Evolutionary conservation across 2,888 invertebrate species (phyloP), one percentile per base, ranked within the genome.

Genomic region (Bembecia ichneumoniformis): DNA sequence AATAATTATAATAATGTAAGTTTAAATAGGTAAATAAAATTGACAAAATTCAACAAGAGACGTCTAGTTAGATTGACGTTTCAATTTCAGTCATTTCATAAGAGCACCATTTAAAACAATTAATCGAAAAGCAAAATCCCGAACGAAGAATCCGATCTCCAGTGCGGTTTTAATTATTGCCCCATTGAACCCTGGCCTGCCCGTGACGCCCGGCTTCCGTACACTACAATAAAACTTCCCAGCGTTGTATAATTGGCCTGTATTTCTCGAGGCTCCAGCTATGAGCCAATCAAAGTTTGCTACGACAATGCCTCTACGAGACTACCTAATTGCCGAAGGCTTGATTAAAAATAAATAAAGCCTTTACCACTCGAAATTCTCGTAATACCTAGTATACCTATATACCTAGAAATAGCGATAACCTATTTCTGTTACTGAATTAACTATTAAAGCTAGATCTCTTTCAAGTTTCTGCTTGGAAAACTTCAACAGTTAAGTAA

Each of bases 141-240:
- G 55, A 62, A 58, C 66, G 60, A 68, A 71, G 77, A 70, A 76
- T 68, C 57, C 66, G 66, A 60, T 74, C 69, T 73, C 65, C 56
- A 63, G 62, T 64, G 73, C 70, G 78, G 78, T 80, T 82, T 80
- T 82, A 83, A 84, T 83, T 82, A 83, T 81, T 80, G 76, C 68
- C 64, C 73, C 64, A 79, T 81, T 77, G 77, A 81, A 61, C 65
- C 62, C 60, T 59, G 55, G 74, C 68, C 82, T 82, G 83, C 58
- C 68, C 60, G 60, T 82, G 83, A 82, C 83, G 82, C 73, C 62
- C 28, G 71, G 70, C 67, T 64, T 64, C 67, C 55, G 54, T 52
- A 64, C 66, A 64, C 64, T 58, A 74, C 78, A 81, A 82, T 81
- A 75, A 75, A 77, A 79, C 78, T 80, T 80, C 72, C 72, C 61